A percentile compares a stretch with the other conserved stretches of the same genome.
Conservation (phyloP, 2,888 invertebrate species). For the Thysanoteuthis rhombus region DNA sequence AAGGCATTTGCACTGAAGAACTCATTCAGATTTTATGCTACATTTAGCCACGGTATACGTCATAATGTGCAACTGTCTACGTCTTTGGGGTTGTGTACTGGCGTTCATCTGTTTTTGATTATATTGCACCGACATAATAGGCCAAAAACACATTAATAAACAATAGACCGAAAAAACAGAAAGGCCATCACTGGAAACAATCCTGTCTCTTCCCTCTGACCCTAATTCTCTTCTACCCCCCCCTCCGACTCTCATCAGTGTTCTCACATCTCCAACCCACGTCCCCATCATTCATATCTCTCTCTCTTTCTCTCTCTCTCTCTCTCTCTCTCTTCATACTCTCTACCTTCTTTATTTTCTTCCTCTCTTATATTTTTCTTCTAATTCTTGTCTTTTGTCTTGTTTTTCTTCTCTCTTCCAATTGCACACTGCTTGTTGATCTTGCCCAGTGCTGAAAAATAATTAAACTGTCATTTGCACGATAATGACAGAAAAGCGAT, state of each 20-base stretch:
- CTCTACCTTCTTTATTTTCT: neutral
- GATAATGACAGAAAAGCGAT: no score
- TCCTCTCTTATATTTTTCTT: neutral
- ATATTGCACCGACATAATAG: neutral
- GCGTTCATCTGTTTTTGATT: neutral
- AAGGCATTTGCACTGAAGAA: neutral
- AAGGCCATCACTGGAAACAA: neutral
- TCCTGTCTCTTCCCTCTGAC: neutral
- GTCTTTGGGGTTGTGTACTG: neutral
- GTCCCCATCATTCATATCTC: neutral
- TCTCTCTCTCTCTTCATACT: neutral
- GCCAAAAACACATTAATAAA: neutral
- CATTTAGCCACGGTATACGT: neutral
- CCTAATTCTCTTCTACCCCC: no score
- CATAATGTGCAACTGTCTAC: neutral
- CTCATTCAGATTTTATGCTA: neutral
- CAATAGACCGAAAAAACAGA: neutral
- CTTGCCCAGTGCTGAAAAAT: no score
- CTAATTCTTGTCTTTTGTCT: neutral
- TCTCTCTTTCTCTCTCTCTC: neutral
- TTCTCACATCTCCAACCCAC: no score
- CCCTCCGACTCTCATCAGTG: no score
- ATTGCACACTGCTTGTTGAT: no score
- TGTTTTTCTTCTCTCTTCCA: no score
- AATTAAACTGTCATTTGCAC: no score